Conservation (phyloP, 2,888 invertebrate genomes). For the Arrhopalites spinosus region DNA sequence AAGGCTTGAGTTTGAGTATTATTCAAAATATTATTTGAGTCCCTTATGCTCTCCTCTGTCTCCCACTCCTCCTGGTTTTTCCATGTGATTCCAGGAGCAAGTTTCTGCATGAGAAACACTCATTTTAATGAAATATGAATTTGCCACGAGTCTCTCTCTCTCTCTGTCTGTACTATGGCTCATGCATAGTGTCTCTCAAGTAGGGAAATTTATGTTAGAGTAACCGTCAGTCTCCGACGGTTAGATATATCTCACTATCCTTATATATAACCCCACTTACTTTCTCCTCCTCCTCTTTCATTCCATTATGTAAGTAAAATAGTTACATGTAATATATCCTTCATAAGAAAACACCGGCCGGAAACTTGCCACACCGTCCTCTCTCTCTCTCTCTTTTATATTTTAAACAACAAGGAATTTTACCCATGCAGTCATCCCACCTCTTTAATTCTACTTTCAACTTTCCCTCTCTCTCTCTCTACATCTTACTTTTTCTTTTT, state of each 20-base stretch:
- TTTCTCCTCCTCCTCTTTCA: slow-evolving; percentile 19
- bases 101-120: slow-evolving; percentile 33
- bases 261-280: slow-evolving; percentile 6
- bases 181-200: slow-evolving; percentile 21
- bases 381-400: too few species aligned
- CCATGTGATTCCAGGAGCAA: slow-evolving; percentile 1
- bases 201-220: slow-evolving; percentile 22
- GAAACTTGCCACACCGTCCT: too few species aligned
- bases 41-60: slow-evolving; percentile 15
- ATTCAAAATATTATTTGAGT: not conserved
- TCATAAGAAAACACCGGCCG: too few species aligned
- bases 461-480: slow-evolving; percentile 14
- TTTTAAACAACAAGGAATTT: too few species aligned
- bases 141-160: slow-evolving; percentile 32
- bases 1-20: too few species aligned
- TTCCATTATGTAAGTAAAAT: not conserved
- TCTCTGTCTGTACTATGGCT: not conserved
- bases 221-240: slow-evolving; percentile 24
- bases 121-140: slow-evolving; percentile 41
- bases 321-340: too few species aligned
- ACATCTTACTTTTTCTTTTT: not conserved
- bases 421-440: not conserved
- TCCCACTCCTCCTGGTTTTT: not conserved
- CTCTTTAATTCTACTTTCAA: not conserved
- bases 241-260: slow-evolving; percentile 4